These are phyloP conservation scores for Chiroxiphia lanceolata DNA, from an alignment of 2,797 vertebrate genomes.

Conservation along the genomic window DNA sequence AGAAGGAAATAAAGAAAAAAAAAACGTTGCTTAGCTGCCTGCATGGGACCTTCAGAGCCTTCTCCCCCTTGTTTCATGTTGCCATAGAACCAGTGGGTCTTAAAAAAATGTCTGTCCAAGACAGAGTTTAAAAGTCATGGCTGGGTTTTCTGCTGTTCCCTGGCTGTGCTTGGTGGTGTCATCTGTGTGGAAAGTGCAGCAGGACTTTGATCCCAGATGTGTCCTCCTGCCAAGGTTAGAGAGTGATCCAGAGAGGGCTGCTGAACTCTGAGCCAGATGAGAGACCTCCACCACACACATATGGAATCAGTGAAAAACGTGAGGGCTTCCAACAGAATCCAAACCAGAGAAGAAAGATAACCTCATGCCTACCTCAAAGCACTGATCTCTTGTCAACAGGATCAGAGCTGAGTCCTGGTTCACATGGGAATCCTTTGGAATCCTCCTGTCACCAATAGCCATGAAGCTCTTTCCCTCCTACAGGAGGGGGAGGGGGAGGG, in stretches of 20 bases:
- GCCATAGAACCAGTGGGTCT: background rate
- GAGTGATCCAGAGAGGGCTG: background rate
- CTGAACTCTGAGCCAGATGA: background rate
- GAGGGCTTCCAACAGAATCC: background rate
- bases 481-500: background rate
- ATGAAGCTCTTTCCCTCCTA: background rate
- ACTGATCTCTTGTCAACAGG: background rate
- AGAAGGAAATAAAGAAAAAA: background rate
- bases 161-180: background rate
- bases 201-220: background rate
- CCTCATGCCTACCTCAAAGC: background rate
- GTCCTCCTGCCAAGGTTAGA: background rate
- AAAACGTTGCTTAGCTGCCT: background rate
- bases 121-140: background rate
- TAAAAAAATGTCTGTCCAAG: background rate
- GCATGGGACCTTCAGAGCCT: background rate
- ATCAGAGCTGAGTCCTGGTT: background rate
- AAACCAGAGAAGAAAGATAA: background rate
- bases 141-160: background rate
- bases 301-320: background rate
- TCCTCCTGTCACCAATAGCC: fast-evolving
- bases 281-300: background rate
- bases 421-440: background rate
- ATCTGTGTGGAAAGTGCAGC: background rate
- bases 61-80: background rate